Evolutionary conservation across 1,140 invertebrate species (phyloP), one percentile per base, ranked within the genome.

Genomic region (Megalonaias nervosa): DNA sequence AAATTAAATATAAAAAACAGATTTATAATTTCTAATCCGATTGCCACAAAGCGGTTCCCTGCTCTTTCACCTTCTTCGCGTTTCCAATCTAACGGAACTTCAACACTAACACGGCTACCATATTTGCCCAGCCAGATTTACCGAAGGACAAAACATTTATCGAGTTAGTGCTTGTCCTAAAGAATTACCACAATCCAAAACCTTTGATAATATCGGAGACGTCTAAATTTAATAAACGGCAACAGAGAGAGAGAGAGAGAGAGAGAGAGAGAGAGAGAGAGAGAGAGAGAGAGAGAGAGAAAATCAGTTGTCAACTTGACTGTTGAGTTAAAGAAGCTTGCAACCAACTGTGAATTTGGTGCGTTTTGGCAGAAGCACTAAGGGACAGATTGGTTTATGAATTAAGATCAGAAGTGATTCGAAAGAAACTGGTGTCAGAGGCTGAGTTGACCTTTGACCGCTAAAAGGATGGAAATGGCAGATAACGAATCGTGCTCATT

Each of bases 161-260:
- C 38, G 38, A 48, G 38, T 48, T 48, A 48, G 38, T 48, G 38
- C 6, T 11, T 48, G 6, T 11, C 6, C 38, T 48, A 48, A 48
- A 48, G 6, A 48, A 11, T 6, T 0, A 48, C 38, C 0, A 48
- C 6, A 48, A 48, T 48, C 38, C 38, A 48, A 48, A 48, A 48
- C 0, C 0, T 48, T 48, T 48, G 38, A 48, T 67, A 21, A 62
- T 67, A 13, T 31, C 69, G 12, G 69, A 71, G 67, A 14, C 62
- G 55, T 71, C 71, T n/a, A 77, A 62, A 61, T 77, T 77, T 38
- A 21, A 77, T 60, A 72, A 67, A 71, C 13, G 70, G 6, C 48
- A 71, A 26, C 62, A 9, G 38, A 67, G 21, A 67, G 55, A 26
- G 56, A 71, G 26, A 31, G 26, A 31, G 26, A 31, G 26, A 31